Conservation (phyloP, 2,113 vertebrate species). For the Callipepla californica region DNA sequence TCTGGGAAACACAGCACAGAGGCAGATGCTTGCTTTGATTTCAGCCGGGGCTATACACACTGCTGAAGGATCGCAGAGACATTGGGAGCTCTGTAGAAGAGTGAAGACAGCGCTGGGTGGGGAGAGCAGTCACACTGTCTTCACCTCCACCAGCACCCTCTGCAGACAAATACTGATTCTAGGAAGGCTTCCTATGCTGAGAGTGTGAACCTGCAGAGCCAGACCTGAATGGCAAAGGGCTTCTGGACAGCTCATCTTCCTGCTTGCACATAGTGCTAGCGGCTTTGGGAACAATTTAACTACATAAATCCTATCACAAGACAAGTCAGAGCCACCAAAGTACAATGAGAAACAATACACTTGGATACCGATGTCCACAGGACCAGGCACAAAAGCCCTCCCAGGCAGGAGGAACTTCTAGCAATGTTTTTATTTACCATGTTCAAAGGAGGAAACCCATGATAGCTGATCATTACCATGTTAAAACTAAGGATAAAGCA, state of each 20-base stretch:
- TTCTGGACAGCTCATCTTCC: background rate
- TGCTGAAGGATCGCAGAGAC: background rate
- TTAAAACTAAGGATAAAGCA: background rate
- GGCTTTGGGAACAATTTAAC: background rate
- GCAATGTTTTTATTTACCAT: background rate
- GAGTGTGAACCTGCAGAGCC: background rate
- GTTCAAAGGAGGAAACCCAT: background rate
- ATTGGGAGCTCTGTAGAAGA: background rate
- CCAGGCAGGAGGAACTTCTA: background rate
- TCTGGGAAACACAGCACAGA: background rate
- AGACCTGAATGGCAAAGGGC: background rate
- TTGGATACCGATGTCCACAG: background rate
- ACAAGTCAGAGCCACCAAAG: background rate
- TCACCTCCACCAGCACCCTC: background rate
- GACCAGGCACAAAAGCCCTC: background rate
- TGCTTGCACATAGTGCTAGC: background rate
- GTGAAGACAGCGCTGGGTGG: background rate
- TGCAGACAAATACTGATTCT: background rate
- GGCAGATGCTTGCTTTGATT: background rate
- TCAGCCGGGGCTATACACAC: background rate
- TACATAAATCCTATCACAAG: fast-evolving
- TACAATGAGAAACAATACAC: background rate
- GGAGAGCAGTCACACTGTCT: background rate
- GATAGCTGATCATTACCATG: background rate
- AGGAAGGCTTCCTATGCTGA: fast-evolving